Evolutionary conservation across 2,113 vertebrate genomes (phyloP), one percentile per base, ranked within the genome.

Genomic region (Corythaixoides concolor): DNA sequence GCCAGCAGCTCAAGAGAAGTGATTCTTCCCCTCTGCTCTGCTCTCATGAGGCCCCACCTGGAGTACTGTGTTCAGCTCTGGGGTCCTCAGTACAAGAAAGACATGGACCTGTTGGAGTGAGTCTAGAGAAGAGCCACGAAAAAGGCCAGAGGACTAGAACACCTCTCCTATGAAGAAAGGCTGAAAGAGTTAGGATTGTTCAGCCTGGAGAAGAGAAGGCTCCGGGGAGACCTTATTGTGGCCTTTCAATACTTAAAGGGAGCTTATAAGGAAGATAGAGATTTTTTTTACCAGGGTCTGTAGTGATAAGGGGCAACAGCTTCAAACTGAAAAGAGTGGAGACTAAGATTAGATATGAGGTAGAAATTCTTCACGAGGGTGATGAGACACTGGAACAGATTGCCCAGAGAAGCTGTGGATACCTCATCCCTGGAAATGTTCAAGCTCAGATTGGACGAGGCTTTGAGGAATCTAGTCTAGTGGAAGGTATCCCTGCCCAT

Each of bases 221-320:
- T 73, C 12, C 5, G 8, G 16, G 41, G 6, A 59, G 2, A 70
- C 2, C 11, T 59, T 35, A 41, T 8, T 43, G 15, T 1, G 1
- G 28, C 4, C 6, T 76, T 76, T 28, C 5, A 24, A 3, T 35
- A 26, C 15, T 22, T 60, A 45, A 60, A 53, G 26, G 11, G 16
- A 2, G 32, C 22, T 17, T 69, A 26, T 11, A 60, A 32, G 22
- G 45, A 86, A 59, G 35, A 30, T 3, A 5, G 37, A 30, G 41
- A 41, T 11, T 39, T 8, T 19, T 55, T 55, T 72, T 55, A 47
- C 5, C 11, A 37, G 22, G 27, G 4, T 35, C 33, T 69, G 15
- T 27, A 53, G 47, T 32, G 18, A 62, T 12, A 62, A 69, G 45
- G 6, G 21, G 32, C 8, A 70, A 33, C 4, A 18, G 11, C 45